Conservation (phyloP, 1,140 invertebrate genomes). For the Tetraneura akinire region DNA sequence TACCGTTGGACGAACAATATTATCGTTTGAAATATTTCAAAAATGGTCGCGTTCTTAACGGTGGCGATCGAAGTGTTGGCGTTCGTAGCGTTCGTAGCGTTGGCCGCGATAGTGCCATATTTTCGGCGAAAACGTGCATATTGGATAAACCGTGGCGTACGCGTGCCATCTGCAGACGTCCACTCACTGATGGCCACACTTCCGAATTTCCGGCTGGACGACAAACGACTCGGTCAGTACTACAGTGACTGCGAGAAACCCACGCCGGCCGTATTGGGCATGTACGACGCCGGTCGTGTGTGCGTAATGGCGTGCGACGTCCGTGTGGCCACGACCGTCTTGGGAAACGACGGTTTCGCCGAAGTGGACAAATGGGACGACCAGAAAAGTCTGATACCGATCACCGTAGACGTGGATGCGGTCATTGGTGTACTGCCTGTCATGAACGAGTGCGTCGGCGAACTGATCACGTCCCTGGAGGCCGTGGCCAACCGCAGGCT, state of each 20-base stretch:
- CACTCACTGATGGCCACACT: not conserved
- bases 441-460: not conserved
- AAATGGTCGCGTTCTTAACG: not conserved
- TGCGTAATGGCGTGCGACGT: not conserved
- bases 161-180: not conserved
- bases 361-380: not conserved
- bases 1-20: no score
- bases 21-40: not conserved
- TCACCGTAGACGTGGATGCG: not conserved
- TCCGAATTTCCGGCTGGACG: not conserved
- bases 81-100: not conserved
- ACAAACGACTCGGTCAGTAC: not conserved
- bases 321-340: not conserved
- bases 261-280: not conserved
- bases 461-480: slow-evolving; percentile 19
- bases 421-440: not conserved
- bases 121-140: not conserved
- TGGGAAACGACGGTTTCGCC: slow-evolving; percentile 16
- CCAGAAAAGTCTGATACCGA: not conserved
- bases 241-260: not conserved
- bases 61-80: not conserved
- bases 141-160: not conserved
- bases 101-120: not conserved
- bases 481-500: slow-evolving; percentile 21
- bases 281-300: not conserved